A percentile compares a stretch with the other conserved stretches of the same genome.
Conservation (phyloP, 2,113 vertebrate species). For the Aleadryas rufinucha region DNA sequence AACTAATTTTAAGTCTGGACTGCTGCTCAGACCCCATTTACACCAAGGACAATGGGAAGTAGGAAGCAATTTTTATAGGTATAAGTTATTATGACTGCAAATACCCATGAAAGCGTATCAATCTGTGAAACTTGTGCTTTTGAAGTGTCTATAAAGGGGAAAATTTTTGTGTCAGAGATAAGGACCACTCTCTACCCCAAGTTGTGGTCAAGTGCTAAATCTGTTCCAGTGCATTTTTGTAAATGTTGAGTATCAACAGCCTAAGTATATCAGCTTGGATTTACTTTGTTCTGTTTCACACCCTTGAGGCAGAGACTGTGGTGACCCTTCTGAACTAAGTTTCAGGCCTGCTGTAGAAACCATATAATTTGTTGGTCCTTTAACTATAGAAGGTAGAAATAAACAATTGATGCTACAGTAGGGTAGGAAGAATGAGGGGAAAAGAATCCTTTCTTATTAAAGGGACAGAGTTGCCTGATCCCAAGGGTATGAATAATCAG, state of each 20-base stretch:
- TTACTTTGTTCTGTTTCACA: background rate
- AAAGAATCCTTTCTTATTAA: background rate
- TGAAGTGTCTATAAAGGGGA: background rate
- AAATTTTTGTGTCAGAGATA: background rate
- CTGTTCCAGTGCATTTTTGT: background rate
- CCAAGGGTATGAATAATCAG: background rate
- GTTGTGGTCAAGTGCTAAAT: background rate
- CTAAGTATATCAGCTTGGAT: background rate
- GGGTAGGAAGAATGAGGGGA: background rate
- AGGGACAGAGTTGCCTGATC: background rate
- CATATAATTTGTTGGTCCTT: background rate
- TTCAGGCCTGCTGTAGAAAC: background rate
- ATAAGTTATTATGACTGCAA: background rate
- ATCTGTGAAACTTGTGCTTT: background rate
- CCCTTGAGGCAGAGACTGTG: background rate
- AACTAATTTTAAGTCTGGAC: background rate
- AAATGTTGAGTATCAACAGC: background rate
- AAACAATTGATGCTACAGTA: background rate
- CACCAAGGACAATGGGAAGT: background rate
- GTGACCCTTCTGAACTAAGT: background rate
- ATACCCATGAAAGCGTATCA: background rate
- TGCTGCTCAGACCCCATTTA: background rate
- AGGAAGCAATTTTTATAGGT: background rate
- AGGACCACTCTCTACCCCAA: background rate
- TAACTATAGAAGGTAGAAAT: background rate